phyloP scores from a whole-genome alignment of 2,797 vertebrate species.

The Cyprinodon diabolis region DNA sequence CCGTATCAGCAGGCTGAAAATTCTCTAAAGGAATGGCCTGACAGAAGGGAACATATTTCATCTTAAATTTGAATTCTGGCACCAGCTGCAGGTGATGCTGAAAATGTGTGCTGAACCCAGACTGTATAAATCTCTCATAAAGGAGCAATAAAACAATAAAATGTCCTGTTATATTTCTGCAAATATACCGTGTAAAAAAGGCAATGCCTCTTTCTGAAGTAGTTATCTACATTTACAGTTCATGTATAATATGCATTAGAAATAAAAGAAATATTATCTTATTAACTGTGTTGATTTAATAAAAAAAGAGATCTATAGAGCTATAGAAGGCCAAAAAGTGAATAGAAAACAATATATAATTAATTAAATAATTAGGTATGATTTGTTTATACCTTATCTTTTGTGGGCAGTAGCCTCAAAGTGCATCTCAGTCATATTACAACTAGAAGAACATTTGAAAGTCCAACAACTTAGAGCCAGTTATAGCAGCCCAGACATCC shows the following conservation, averaged over 20 bases:
- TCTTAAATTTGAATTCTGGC: constrained; percentile 83
- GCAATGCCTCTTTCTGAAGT: constrained; percentile 23
- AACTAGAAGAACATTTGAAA: too few species aligned
- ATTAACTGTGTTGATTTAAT: constrained; percentile 1
- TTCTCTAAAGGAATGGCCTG: constrained; percentile 84
- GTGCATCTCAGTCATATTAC: too few species aligned
- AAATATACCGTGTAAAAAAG: constrained; percentile 27
- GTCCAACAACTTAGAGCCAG: too few species aligned
- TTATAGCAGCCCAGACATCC: too few species aligned
- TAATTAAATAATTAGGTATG: neutral
- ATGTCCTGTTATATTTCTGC: constrained; percentile 28
- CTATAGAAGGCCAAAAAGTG: neutral
- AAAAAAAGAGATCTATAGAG: neutral
- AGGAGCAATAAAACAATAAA: constrained; percentile 39
- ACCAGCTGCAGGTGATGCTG: constrained; percentile 55
- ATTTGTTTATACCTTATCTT: neutral
- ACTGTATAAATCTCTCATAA: constrained; percentile 47
- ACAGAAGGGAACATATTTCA: constrained; percentile 84
- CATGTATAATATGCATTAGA: neutral
- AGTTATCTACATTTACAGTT: neutral
- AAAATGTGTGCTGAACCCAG: constrained; percentile 45
- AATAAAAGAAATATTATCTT: neutral
- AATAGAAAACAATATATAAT: neutral
- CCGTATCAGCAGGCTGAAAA: constrained; percentile 83
- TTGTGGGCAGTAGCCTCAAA: too few species aligned